Percentiles rank a stretch among this genome's conserved stretches.
Conservation (phyloP, 2,113 vertebrate genomes). For the Callospermophilus lateralis region DNA sequence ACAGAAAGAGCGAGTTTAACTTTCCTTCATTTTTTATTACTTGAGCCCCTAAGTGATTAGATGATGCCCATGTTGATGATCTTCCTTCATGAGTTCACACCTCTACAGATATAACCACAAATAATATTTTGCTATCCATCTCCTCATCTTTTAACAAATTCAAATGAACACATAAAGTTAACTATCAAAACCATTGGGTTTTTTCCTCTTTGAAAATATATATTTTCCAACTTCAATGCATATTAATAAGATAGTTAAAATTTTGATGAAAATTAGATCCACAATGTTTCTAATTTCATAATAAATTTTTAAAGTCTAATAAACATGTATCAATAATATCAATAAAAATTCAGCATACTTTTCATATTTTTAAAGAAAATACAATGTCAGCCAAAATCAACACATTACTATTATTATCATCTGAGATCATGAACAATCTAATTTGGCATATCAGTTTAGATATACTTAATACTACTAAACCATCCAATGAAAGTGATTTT, state of each 20-base stretch:
- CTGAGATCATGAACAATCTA: neutral
- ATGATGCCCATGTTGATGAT: neutral
- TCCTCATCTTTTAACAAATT: neutral
- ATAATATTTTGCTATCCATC: neutral
- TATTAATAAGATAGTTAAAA: neutral
- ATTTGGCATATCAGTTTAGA: neutral
- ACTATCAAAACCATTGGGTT: neutral
- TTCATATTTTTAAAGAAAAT: slow-evolving; percentile 43
- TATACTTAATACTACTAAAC: neutral
- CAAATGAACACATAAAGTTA: neutral
- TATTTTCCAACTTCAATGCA: slow-evolving; percentile 3
- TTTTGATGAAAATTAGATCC: neutral
- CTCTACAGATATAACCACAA: neutral
- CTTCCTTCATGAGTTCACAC: neutral
- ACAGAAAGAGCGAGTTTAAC: neutral
- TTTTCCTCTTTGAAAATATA: neutral
- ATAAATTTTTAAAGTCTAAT: neutral
- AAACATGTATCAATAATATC: neutral
- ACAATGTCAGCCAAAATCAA: neutral
- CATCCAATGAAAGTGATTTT: neutral
- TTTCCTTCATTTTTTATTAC: neutral
- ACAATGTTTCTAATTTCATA: neutral
- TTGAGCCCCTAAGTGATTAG: neutral
- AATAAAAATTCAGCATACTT: neutral
- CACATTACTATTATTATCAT: neutral